Evolutionary conservation across 2,797 vertebrate species (phyloP), one percentile per base, ranked within the genome.

Genomic region (Tangara arthus): DNA sequence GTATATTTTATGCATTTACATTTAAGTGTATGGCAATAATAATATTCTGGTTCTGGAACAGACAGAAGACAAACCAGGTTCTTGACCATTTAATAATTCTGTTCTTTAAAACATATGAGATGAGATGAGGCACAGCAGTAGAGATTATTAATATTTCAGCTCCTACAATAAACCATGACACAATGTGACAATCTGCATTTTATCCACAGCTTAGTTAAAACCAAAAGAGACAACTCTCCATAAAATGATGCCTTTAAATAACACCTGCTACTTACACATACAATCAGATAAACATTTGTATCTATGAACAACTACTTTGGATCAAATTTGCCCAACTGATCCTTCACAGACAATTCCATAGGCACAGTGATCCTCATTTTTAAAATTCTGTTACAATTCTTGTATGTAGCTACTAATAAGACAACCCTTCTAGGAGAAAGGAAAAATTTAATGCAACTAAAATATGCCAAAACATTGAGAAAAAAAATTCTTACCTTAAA

Each of bases 401-500:
- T 37, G 1, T 11, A 41, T 15, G 9, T 15, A 39, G 32, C 46
- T 87, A 69, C 16, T 64, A 26, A 24, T 12, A 53, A 64, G 69
- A 35, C 13, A 92, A 46, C 2, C 8, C 6, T 28, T 75, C 79
- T 42, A 17, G 24, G 30, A 82, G 39, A 69, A 91, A 34, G 24
- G 12, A 68, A 57, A 80, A 79, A 44, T 7, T 22, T 9, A n/a
- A 82, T 21, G 14, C 61, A 77, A 50, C 5, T 47, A 85, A 50
- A n/a, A 32, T 64, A 63, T 34, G 22, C 8, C 32, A 79, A 80
- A 71, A 69, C 12, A 60, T 11, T 14, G 60, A 75, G 47, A 75
- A 63, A 64, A 69, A 69, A 83, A 80, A 7, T 11, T 79, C 98
- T 97, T 98, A 99, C 99, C 99, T 99, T 99, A 93, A 97, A 98